Conservation (phyloP, 2,797 vertebrate species). For the Furcifer pardalis region DNA sequence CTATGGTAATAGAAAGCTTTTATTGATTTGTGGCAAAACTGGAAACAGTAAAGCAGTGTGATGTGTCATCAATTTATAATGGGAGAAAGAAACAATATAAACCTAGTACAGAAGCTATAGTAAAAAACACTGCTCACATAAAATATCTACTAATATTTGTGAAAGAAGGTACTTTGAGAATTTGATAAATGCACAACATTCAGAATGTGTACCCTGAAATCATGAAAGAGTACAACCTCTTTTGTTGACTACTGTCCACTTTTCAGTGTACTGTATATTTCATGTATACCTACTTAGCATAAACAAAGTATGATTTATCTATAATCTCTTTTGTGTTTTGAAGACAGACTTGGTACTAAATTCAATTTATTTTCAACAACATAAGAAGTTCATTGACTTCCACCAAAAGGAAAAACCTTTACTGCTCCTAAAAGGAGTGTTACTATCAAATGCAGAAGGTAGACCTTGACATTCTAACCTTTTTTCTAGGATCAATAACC, state of each 20-base stretch:
- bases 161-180: neutral
- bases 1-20: neutral
- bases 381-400: neutral
- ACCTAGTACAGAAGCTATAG: neutral
- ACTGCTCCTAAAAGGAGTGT: neutral
- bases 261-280: neutral
- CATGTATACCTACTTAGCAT: neutral
- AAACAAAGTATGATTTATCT: neutral
- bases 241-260: neutral
- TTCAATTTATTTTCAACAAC: neutral
- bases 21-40: neutral
- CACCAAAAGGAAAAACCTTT: neutral
- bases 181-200: neutral
- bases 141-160: neutral
- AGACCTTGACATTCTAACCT: neutral
- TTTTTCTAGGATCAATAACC: neutral
- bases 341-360: neutral
- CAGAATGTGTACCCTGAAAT: neutral
- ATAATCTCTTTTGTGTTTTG: neutral
- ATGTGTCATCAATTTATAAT: constrained; percentile 3
- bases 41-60: neutral
- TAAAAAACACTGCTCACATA: neutral
- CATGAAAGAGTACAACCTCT: neutral
- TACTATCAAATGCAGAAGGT: neutral
- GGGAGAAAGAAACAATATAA: neutral